phyloP scores from a whole-genome alignment of 2,797 vertebrate species.

The Urocyon cinereoargenteus region DNA sequence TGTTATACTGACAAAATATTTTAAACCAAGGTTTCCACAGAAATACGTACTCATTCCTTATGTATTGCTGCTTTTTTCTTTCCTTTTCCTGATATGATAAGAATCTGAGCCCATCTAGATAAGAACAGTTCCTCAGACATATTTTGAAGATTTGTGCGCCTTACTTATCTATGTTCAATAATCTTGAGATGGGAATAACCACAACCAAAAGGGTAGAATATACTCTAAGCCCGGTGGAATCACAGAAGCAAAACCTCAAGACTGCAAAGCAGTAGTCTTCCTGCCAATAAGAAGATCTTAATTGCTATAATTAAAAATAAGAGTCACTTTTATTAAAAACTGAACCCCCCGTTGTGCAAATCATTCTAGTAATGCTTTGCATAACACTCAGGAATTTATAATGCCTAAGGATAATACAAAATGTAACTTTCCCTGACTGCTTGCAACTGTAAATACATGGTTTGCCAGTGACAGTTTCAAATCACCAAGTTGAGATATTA shows the following conservation, averaged over 20 bases:
- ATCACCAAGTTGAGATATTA: slow-evolving; percentile 54
- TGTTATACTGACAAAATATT: slow-evolving; percentile 75
- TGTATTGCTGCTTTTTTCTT: slow-evolving; percentile 54
- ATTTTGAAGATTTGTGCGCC: slow-evolving; percentile 19
- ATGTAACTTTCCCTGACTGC: slow-evolving; percentile 69
- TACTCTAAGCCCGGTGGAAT: slow-evolving; percentile 67
- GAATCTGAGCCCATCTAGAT: slow-evolving; percentile 1
- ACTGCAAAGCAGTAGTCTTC: slow-evolving; percentile 72
- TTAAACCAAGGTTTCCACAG: slow-evolving; percentile 24
- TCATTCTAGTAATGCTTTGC: slow-evolving; percentile 83
- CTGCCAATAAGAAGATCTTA: slow-evolving; percentile 87
- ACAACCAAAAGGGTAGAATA: background rate
- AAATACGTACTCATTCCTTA: slow-evolving; percentile 12
- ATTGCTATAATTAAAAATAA: slow-evolving; percentile 89
- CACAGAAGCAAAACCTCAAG: slow-evolving; percentile 69
- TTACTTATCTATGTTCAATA: background rate
- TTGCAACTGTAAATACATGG: slow-evolving; percentile 51
- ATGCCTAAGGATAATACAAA: slow-evolving; percentile 82
- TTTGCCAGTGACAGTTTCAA: slow-evolving; percentile 42
- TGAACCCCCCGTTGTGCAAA: slow-evolving; percentile 84
- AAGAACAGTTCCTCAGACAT: background rate
- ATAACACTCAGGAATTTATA: slow-evolving; percentile 85
- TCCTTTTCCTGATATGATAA: slow-evolving; percentile 2
- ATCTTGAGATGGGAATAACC: slow-evolving; percentile 60
- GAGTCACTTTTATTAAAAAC: slow-evolving; percentile 88